Evolutionary conservation across 2,113 vertebrate species (phyloP).

Genomic region (Nibea albiflora): DNA sequence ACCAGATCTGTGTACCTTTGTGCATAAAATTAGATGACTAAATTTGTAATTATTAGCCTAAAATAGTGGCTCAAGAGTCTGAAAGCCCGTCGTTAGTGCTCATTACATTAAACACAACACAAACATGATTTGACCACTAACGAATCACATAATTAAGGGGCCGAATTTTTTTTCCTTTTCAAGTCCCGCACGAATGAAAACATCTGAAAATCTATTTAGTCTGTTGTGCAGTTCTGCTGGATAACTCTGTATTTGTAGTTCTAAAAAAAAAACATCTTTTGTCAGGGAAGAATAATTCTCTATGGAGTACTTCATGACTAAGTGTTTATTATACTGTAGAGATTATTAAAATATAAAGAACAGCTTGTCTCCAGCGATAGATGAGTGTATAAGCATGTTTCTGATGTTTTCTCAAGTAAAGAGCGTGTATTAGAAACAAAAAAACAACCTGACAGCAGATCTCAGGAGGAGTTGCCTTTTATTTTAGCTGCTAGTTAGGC

Average conservation of each 20-base stretch:
- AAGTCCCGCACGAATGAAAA: not conserved
- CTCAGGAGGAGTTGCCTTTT: slow-evolving; percentile 56
- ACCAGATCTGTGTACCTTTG: not conserved
- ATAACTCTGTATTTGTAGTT: not conserved
- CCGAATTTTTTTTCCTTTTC: not conserved
- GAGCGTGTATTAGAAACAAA: slow-evolving; percentile 39
- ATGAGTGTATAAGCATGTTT: not conserved
- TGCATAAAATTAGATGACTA: not conserved
- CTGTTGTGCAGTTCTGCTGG: not conserved
- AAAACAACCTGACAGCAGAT: slow-evolving; percentile 38
- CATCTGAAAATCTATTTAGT: not conserved
- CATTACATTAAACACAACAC: not conserved
- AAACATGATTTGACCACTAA: not conserved
- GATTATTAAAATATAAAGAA: not conserved
- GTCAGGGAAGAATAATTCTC: not conserved
- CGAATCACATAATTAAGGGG: not conserved
- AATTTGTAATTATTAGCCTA: not conserved
- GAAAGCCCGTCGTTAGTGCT: not conserved
- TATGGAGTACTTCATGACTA: not conserved
- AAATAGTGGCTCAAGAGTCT: not conserved
- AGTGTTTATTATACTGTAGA: not conserved
- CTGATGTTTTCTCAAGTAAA: slow-evolving; percentile 23
- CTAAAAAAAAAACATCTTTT: not conserved
- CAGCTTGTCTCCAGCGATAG: not conserved
- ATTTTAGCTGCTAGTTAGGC: slow-evolving; percentile 51